Percentiles rank a stretch among this genome's conserved stretches.
phyloP scores from a whole-genome alignment of 1,140 invertebrate species.

The Trichonephila clavata region DNA sequence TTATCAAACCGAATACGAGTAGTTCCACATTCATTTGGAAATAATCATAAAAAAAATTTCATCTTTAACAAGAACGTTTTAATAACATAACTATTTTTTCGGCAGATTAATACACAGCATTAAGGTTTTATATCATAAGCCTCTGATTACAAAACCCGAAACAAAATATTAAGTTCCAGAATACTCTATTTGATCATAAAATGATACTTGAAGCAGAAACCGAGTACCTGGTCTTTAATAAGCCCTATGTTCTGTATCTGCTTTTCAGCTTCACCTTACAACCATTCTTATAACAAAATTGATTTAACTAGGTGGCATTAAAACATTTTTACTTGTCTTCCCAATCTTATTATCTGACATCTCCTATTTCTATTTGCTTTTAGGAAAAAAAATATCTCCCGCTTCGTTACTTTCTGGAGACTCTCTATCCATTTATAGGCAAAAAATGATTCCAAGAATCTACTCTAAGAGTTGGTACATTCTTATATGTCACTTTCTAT shows the following conservation, averaged over 20 bases:
- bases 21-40: too few relatives aligned
- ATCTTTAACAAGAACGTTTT: too few relatives aligned
- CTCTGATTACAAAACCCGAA: too few relatives aligned
- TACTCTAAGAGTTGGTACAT: not conserved
- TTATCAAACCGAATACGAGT: too few relatives aligned
- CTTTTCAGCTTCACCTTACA: not conserved
- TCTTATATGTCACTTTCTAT: not conserved
- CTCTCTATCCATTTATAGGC: not conserved
- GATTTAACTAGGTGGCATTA: too few relatives aligned
- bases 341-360: not conserved
- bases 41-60: too few relatives aligned
- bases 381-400: not conserved
- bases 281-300: not conserved
- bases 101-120: not conserved
- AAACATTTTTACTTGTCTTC: not conserved
- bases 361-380: conserved; percentile 11
- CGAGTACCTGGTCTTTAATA: too few relatives aligned
- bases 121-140: not conserved
- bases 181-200: too few relatives aligned
- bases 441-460: conserved; percentile 2
- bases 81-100: too few relatives aligned
- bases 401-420: not conserved
- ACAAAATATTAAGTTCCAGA: too few relatives aligned
- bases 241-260: not conserved
- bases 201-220: too few relatives aligned